Percentiles rank a stretch among this genome's conserved stretches.
Evolutionary conservation across 1,140 invertebrate species (phyloP).

Genomic region (Drosophila pallidifrons): DNA sequence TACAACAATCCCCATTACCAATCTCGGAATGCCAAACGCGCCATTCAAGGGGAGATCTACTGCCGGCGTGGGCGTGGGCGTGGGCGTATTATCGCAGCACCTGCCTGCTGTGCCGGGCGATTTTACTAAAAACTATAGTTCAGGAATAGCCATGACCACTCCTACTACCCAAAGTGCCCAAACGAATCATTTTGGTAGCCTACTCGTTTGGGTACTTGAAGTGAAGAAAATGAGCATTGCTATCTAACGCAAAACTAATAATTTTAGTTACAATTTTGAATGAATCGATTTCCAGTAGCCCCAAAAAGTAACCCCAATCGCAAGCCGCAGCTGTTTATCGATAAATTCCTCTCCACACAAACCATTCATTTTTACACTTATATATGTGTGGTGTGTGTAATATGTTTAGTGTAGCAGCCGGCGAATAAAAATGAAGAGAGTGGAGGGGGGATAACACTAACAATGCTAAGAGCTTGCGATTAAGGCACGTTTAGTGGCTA

Average conservation of each 20-base stretch:
- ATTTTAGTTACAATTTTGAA: conserved; percentile 79
- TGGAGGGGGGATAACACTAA: background rate
- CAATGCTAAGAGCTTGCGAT: conserved; percentile 67
- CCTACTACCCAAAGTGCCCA: conserved; percentile 80
- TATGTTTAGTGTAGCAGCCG: background rate
- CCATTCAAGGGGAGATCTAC: conserved; percentile 42
- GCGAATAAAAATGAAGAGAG: conserved; percentile 5
- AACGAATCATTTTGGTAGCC: conserved; percentile 56
- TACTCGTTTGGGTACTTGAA: conserved; percentile 73
- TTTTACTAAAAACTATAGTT: conserved; percentile 84
- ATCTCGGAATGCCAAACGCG: conserved; percentile 47
- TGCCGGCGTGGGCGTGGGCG: conserved; percentile 34
- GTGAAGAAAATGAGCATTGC: conserved; percentile 84
- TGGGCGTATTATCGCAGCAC: conserved; percentile 24
- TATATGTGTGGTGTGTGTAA: conserved; percentile 6
- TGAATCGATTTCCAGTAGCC: conserved; percentile 75
- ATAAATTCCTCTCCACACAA: conserved; percentile 23
- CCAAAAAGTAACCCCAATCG: conserved; percentile 67
- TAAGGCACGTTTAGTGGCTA: conserved; percentile 74
- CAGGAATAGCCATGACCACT: conserved; percentile 85
- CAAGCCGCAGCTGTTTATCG: conserved; percentile 52
- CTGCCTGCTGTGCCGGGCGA: conserved; percentile 38
- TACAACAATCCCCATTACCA: conserved; percentile 29
- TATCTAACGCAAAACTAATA: conserved; percentile 84
- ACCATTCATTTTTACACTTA: background rate